Base-by-base conservation (phyloP, 2,113 vertebrate genomes). In the Anseranas semipalmata region DNA sequence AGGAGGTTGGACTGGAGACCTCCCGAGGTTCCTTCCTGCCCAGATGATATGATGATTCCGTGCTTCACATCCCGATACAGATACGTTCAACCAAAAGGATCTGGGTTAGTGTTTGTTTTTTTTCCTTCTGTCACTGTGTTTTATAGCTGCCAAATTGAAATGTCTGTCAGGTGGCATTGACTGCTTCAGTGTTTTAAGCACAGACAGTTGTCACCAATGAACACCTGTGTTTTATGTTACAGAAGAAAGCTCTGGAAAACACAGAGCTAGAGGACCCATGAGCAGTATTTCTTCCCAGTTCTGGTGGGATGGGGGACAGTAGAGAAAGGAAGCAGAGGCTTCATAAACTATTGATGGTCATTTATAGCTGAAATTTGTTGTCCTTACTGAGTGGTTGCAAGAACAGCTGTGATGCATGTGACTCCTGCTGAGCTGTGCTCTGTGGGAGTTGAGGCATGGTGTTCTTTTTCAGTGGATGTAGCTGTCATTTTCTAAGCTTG, bases 381-480 rank as follows among this genome's bases (percentile, higher is more conserved):
- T 80, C 5, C 2, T 73, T 73, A 5, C 28, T 50, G 85, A 81
- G 79, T 62, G 80, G 56, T 17, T 86, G 52, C 90, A 39, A 0
- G 10, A 93, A 43, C 46, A 56, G 90, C 91, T 77, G 72, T 56
- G 83, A 58, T 90, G 82, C 22, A 5, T 50, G 79, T 81, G 90
- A 78, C 43, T 93, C 76, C 93, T 81, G 90, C 93, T 84, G 92
- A 93, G 95, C 85, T 86, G 83, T 83, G 83, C 79, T 92, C 90
- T 83, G 95, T 93, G 93, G 96, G 95, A 93, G 93, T 86, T 72
- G 80, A 71, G 85, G 94, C 80, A n/a, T 1, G 3, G 43, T 89
- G 95, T 92, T 97, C 95, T 95, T 94, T 93, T 90, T n/a, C 83
- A 78, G 90, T 78, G 52, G 37, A 90, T 84, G 83, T 46, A 75